Percentiles rank a stretch among this genome's conserved stretches.
phyloP scores from a whole-genome alignment of 2,797 vertebrate genomes.

The Octomys mimax region DNA sequence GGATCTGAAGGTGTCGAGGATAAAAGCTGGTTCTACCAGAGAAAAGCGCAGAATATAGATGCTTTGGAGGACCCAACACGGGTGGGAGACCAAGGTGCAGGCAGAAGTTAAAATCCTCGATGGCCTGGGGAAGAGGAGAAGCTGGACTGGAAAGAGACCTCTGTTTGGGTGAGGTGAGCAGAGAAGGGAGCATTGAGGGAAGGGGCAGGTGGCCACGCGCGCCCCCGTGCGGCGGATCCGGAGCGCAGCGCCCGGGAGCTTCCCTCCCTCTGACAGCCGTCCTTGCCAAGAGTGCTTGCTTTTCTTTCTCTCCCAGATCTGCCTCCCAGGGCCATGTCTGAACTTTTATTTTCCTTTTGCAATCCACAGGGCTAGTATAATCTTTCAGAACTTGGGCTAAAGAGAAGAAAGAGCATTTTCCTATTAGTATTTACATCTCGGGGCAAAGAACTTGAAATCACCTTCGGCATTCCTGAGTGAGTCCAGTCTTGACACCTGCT shows the following conservation, averaged over 20 bases:
- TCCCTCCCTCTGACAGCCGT: background rate
- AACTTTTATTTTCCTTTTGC: conserved; percentile 64
- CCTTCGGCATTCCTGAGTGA: conserved; percentile 54
- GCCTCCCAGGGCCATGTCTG: conserved; percentile 47
- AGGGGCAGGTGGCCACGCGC: background rate
- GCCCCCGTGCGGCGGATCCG: background rate
- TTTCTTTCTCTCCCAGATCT: conserved; percentile 38
- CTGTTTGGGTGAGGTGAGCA: background rate
- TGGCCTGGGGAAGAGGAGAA: background rate
- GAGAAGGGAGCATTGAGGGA: background rate
- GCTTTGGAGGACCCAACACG: background rate
- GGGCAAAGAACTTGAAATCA: conserved; percentile 69
- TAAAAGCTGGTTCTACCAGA: background rate
- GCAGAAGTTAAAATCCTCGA: background rate
- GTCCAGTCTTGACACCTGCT: conserved; percentile 74
- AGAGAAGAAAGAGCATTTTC: conserved; percentile 70
- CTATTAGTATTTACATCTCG: conserved; percentile 53
- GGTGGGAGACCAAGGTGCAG: too few relatives aligned
- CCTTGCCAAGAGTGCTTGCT: background rate
- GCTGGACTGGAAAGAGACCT: background rate
- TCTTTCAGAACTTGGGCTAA: conserved; percentile 69
- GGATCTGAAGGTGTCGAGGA: background rate
- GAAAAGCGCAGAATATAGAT: background rate
- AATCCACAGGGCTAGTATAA: conserved; percentile 50
- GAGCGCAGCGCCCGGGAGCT: background rate